Percentiles rank a stretch among this genome's conserved stretches.
Conservation (phyloP, 2,888 invertebrate species). For the Laspeyria flexula region DNA sequence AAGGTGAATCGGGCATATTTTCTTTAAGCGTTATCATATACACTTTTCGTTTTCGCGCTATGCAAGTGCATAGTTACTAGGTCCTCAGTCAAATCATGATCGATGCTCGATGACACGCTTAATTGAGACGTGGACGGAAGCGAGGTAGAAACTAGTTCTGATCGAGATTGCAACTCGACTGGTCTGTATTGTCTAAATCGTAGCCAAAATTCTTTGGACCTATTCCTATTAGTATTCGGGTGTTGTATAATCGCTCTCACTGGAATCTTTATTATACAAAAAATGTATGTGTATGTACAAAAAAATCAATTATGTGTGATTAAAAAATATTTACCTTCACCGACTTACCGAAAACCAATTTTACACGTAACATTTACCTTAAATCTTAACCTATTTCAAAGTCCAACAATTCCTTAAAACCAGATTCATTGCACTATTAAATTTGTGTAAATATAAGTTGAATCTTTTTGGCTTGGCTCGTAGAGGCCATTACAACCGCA, state of each 20-base stretch:
- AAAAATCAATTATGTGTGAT: no score
- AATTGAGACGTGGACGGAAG: slow-evolving; percentile 84
- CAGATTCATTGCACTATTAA: slow-evolving; percentile 1
- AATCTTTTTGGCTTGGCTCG: slow-evolving; percentile 6
- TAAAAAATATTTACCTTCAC: no score
- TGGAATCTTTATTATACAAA: no score
- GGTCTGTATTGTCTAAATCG: slow-evolving; percentile 70
- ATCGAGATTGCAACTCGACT: slow-evolving; percentile 81
- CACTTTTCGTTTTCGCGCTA: slow-evolving; percentile 49
- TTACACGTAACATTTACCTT: no score
- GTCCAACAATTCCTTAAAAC: neutral
- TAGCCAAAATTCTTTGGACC: slow-evolving; percentile 72
- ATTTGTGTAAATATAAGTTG: slow-evolving; percentile 19
- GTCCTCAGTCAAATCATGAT: slow-evolving; percentile 81
- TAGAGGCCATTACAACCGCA: slow-evolving; percentile 5
- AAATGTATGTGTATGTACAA: no score
- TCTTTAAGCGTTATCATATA: slow-evolving; percentile 52
- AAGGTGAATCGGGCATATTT: slow-evolving; percentile 82
- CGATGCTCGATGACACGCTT: slow-evolving; percentile 80
- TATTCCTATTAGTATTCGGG: slow-evolving; percentile 74
- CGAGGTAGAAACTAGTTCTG: slow-evolving; percentile 79
- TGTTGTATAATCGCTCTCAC: slow-evolving; percentile 78
- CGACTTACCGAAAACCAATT: no score
- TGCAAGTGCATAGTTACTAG: slow-evolving; percentile 75
- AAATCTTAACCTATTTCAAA: no score